Evolutionary conservation across 2,113 vertebrate species (phyloP).

Genomic region (Rostratula benghalensis): DNA sequence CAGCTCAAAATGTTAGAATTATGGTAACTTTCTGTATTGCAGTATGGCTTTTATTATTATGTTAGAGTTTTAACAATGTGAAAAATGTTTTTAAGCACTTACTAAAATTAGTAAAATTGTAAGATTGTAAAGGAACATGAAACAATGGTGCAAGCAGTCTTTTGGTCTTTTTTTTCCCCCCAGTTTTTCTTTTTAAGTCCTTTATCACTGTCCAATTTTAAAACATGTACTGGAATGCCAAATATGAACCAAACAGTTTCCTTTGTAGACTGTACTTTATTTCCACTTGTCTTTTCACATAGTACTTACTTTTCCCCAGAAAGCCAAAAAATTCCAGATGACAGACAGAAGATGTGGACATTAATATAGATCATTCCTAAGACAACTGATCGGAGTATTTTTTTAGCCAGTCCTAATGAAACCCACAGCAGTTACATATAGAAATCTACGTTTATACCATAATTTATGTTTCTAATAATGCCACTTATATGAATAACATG

Average conservation of each 20-base stretch:
- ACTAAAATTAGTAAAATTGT: not conserved
- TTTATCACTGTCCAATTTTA: not conserved
- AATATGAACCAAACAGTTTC: not conserved
- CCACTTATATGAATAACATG: slow-evolving; percentile 50
- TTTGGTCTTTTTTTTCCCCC: not conserved
- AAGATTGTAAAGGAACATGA: not conserved
- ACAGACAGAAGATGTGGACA: slow-evolving; percentile 21
- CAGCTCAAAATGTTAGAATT: not conserved
- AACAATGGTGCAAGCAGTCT: not conserved
- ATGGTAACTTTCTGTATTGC: not conserved
- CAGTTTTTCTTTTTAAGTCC: not conserved
- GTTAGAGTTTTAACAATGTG: not conserved
- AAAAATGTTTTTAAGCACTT: not conserved
- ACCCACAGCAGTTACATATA: slow-evolving; percentile 9
- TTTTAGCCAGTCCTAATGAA: slow-evolving; percentile 32
- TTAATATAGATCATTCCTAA: slow-evolving; percentile 29
- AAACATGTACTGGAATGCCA: not conserved
- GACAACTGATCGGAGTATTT: not conserved
- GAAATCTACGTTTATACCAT: not conserved
- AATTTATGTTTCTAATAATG: slow-evolving; percentile 61
- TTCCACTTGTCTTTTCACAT: slow-evolving; percentile 1
- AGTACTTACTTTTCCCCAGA: not conserved
- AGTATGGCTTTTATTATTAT: not conserved
- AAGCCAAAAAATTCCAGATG: not conserved
- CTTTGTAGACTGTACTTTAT: not conserved